These are phyloP conservation scores for Mesochorus sp. DNA, from an alignment of 2,888 invertebrate genomes.

Conservation along the genomic window DNA sequence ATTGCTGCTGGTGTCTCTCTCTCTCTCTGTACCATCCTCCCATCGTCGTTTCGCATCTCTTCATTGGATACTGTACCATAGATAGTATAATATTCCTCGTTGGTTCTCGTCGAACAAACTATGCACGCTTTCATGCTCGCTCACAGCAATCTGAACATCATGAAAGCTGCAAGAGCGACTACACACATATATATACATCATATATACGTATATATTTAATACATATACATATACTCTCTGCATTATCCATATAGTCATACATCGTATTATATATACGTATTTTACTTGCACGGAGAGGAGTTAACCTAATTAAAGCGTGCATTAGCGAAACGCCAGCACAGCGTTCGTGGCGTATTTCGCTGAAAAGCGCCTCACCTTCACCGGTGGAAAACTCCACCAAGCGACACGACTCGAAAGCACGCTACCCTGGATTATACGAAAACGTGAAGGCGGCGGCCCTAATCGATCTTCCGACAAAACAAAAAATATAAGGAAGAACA, in stretches of 20 bases:
- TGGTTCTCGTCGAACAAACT: slow-evolving; percentile 42
- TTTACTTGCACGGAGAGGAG: slow-evolving; percentile 62
- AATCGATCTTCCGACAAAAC: slow-evolving; percentile 47
- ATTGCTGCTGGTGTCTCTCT: slow-evolving; percentile 21
- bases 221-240: slow-evolving; percentile 20
- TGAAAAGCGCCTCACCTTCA: slow-evolving; percentile 41
- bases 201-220: slow-evolving; percentile 24
- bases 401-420: slow-evolving; percentile 53
- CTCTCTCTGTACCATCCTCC: neutral
- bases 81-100: slow-evolving; percentile 22
- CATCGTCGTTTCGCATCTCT: neutral
- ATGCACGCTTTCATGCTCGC: slow-evolving; percentile 43
- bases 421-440: slow-evolving; percentile 58
- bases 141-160: slow-evolving; percentile 54
- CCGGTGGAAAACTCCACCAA: slow-evolving; percentile 28
- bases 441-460: slow-evolving; percentile 36
- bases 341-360: slow-evolving; percentile 49
- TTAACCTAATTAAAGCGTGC: slow-evolving; percentile 73
- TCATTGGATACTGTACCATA: slow-evolving; percentile 1
- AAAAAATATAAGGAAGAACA: slow-evolving; percentile 7
- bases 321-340: slow-evolving; percentile 66
- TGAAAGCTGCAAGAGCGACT: slow-evolving; percentile 43
- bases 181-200: neutral
- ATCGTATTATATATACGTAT: slow-evolving; percentile 1
- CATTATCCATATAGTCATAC: neutral